Percentiles rank a stretch among this genome's conserved stretches.
phyloP scores from a whole-genome alignment of 1,140 invertebrate genomes.

The Zaprionus capensis region DNA sequence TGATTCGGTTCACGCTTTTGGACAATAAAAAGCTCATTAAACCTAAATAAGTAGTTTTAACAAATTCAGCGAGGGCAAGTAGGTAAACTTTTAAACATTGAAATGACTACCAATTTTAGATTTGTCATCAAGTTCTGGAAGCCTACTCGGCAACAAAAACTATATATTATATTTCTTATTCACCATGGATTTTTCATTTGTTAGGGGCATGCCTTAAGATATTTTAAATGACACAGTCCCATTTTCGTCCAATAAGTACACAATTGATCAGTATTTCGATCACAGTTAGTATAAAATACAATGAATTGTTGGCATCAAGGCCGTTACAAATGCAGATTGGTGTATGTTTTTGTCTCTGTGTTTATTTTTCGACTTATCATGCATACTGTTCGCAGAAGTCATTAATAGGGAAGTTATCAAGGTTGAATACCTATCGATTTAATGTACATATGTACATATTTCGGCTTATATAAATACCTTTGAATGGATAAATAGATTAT shows the following conservation, averaged over 20 bases:
- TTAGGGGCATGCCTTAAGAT: conserved; percentile 49
- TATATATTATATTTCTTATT: conserved; percentile 17
- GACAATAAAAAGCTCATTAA: not conserved
- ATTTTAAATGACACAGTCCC: conserved; percentile 59
- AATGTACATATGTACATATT: conserved; percentile 30
- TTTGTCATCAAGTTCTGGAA: conserved; percentile 2
- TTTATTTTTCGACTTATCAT: conserved; percentile 50
- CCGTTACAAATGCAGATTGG: conserved; percentile 42
- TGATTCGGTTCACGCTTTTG: not conserved
- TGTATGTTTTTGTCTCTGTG: conserved; percentile 21
- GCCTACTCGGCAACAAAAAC: conserved; percentile 17
- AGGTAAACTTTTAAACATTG: not conserved
- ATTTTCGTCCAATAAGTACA: conserved; percentile 37
- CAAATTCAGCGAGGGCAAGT: not conserved
- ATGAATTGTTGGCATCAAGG: conserved; percentile 43
- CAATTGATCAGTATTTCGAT: conserved; percentile 50
- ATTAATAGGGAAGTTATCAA: conserved; percentile 70
- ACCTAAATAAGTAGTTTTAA: not conserved
- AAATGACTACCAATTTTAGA: not conserved
- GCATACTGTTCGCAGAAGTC: conserved; percentile 31
- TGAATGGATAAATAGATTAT: conserved; percentile 38
- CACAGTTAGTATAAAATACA: conserved; percentile 40
- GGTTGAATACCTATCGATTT: conserved; percentile 53
- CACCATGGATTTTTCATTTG: conserved; percentile 52
- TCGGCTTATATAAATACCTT: conserved; percentile 34